These are phyloP conservation scores for Pachyrhynchus sulphureomaculatus DNA, from an alignment of 1,140 invertebrate species.

Conservation along the genomic window DNA sequence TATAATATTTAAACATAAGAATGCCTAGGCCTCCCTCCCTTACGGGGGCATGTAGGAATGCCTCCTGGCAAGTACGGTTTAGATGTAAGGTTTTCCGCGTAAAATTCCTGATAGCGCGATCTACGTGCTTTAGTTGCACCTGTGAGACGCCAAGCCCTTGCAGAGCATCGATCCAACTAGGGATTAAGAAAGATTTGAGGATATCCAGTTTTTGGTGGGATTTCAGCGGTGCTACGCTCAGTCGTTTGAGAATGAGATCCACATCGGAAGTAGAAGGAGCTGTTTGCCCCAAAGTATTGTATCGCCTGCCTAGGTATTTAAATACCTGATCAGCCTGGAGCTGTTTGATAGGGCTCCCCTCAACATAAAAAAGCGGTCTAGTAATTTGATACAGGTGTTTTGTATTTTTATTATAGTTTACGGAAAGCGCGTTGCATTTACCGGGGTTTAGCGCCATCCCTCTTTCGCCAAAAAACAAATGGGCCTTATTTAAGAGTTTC, in stretches of 20 bases:
- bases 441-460: neutral
- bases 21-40: slow-evolving; percentile 20
- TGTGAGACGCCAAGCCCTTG: slow-evolving; percentile 10
- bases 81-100: slow-evolving; percentile 16
- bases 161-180: neutral
- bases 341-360: neutral
- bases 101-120: slow-evolving; percentile 11
- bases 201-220: slow-evolving; percentile 29
- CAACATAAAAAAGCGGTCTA: neutral
- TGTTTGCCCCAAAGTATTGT: neutral
- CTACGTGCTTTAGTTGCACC: slow-evolving; percentile 5
- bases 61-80: slow-evolving; percentile 2
- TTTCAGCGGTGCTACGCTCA: slow-evolving; percentile 23
- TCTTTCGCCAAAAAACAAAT: neutral
- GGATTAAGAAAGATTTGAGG: slow-evolving; percentile 17
- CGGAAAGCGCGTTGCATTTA: neutral
- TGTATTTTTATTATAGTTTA: neutral
- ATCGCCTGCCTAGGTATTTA: slow-evolving; percentile 8
- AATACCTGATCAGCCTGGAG: neutral
- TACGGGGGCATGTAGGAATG: slow-evolving; percentile 11
- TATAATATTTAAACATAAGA: neutral
- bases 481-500: neutral
- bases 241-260: neutral
- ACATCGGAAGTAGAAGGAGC: neutral
- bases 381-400: neutral